Conservation (phyloP, 2,888 invertebrate species). For the Drosophila meridionalis region DNA sequence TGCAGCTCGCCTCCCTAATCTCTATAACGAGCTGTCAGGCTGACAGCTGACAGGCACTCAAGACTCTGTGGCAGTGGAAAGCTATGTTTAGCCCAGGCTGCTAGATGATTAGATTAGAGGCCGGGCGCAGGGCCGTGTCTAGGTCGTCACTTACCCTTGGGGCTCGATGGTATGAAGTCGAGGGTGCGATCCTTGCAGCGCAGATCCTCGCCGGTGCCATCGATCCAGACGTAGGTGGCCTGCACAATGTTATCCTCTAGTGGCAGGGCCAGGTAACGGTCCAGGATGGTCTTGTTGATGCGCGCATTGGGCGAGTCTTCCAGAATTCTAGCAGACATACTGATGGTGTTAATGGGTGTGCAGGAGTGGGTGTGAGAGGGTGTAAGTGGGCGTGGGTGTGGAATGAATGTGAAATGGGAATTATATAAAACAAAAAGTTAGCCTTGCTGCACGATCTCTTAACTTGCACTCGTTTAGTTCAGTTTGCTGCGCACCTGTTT, state of each 20-base stretch:
- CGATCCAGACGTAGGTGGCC: slow-evolving; percentile 97
- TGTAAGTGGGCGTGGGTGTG: background rate
- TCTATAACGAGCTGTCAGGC: background rate
- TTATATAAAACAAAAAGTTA: slow-evolving; percentile 26
- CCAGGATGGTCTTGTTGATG: slow-evolving; percentile 90
- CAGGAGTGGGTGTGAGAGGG: background rate
- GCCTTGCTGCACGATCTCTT: slow-evolving; percentile 1
- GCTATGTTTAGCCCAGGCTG: background rate
- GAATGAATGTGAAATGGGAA: slow-evolving; percentile 15
- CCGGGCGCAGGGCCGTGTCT: background rate
- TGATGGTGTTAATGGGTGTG: slow-evolving; percentile 34
- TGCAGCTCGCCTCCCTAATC: background rate
- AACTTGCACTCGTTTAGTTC: slow-evolving; percentile 1
- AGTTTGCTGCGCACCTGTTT: slow-evolving; percentile 45
- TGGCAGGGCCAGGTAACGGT: slow-evolving; percentile 91
- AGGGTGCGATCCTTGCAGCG: slow-evolving; percentile 95
- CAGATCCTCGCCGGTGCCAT: slow-evolving; percentile 94
- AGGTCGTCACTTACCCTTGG: slow-evolving; percentile 88
- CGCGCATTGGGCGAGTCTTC: slow-evolving; percentile 93
- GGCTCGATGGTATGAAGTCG: slow-evolving; percentile 91
- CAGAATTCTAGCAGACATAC: slow-evolving; percentile 85
- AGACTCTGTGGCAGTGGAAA: background rate
- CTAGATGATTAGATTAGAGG: slow-evolving; percentile 18
- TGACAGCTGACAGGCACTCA: background rate
- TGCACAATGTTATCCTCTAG: slow-evolving; percentile 91